Evolutionary conservation across 1,140 invertebrate genomes (phyloP).

Genomic region (Aphidius gifuensis): DNA sequence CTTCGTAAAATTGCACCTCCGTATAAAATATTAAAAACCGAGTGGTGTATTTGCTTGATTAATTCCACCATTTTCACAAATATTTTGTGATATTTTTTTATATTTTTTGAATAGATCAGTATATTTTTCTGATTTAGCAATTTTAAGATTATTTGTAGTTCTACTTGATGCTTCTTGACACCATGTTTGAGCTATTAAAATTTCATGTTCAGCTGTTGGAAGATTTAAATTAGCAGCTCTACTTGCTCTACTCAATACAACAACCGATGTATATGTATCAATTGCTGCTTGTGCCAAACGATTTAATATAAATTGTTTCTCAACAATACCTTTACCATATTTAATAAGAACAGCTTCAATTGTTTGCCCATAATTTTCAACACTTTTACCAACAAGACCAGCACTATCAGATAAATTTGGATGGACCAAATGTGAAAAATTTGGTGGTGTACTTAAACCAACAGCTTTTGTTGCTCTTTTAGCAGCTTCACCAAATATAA

Average conservation of each 20-base stretch:
- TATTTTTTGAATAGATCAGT: conserved; percentile 67
- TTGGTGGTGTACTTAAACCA: conserved; percentile 64
- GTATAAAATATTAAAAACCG: conserved; percentile 59
- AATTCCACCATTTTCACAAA: conserved; percentile 68
- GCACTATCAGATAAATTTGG: conserved; percentile 66
- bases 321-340: conserved; percentile 82
- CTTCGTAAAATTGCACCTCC: no score
- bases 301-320: conserved; percentile 91
- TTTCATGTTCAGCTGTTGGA: conserved; percentile 73
- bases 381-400: conserved; percentile 63
- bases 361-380: conserved; percentile 78
- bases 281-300: conserved; percentile 87
- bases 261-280: conserved; percentile 86
- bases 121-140: conserved; percentile 58
- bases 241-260: conserved; percentile 80
- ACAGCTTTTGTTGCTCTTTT: conserved; percentile 77
- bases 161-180: conserved; percentile 74
- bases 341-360: conserved; percentile 84
- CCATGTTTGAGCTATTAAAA: conserved; percentile 73
- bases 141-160: conserved; percentile 67
- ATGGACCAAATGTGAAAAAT: conserved; percentile 62
- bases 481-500: conserved; percentile 83
- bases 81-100: conserved; percentile 66
- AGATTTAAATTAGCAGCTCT: conserved; percentile 67
- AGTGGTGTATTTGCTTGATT: conserved; percentile 67